Base-by-base conservation (phyloP, 92 coral and sea anemone species). In the Zoanthus gigantus region DNA sequence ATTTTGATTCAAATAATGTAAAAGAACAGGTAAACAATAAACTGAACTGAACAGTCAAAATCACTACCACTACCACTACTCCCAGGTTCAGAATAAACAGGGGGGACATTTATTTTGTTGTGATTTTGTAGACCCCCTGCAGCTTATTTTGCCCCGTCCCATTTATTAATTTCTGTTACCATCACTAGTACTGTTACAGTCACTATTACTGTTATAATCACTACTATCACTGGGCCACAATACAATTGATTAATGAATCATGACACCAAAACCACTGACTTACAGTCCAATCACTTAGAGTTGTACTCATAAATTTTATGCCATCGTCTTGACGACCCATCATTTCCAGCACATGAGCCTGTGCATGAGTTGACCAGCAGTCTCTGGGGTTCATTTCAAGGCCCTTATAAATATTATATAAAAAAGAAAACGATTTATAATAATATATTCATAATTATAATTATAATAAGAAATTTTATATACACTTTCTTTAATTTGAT, bases 281-380 rank as follows among this genome's bases (percentile, higher is more conserved):
- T 81, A 97, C 99, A 46, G 95, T 92, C 99, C 99, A 97, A 78
- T 95, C 78, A 10, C 84, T 83, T 52, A 95, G 76, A 15, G 99
- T 97, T 9, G 79, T 86, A 76, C 96, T 92, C 74, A 97, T 74
- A 57, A 97, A 97, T 52, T 92, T 66, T 53, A 95, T 91, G 8
- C 99, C 99, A 29, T 97, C 99, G 23, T 92, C 93, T 48, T 93
- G 95, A 7, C 97, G 91, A 48, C 98, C 98, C 79, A 89, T 88
- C 98, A 93, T 92, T 86, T 97, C 98, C 6, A 97, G 79, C 10
- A 97, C 98, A 78, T 97, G 99, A 48, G 95, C 96, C 86, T 90
- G 92, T 15, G 99, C 96, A 89, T 97, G 99, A 0, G 99, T 97
- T 54, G 98, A 88, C 98, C 98, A 97, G 87, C 99, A 93, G 86